Percentiles rank a stretch among this genome's conserved stretches.
Conservation (phyloP, 2,888 invertebrate species). For the Tenthredo notha region DNA sequence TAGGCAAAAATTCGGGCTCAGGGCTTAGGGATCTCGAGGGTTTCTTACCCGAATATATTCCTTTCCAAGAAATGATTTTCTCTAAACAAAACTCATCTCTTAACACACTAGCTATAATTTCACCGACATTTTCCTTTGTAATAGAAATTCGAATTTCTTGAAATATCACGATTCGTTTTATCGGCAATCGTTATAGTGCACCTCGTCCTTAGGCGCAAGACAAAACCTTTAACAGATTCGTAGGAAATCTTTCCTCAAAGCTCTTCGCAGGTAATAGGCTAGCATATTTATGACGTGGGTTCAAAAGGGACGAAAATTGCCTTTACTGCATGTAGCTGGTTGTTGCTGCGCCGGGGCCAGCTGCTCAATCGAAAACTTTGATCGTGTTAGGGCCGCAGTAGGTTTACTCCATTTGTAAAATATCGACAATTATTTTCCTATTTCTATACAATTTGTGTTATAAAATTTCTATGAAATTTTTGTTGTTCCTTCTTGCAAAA, state of each 20-base stretch:
- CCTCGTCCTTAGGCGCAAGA: too few species aligned
- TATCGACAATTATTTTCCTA: background rate
- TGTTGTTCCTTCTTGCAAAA: background rate
- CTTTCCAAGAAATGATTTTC: background rate
- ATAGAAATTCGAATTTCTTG: background rate
- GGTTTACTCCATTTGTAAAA: background rate
- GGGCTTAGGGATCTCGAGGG: background rate
- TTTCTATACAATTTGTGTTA: too few species aligned
- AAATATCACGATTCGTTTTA: background rate
- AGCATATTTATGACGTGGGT: background rate
- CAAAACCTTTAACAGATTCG: too few species aligned
- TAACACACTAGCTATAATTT: background rate
- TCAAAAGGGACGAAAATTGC: background rate
- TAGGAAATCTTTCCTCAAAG: background rate
- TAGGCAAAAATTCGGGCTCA: background rate
- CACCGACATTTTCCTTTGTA: background rate
- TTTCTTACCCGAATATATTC: background rate
- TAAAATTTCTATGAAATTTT: too few species aligned
- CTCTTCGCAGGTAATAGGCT: slow-evolving; percentile 29
- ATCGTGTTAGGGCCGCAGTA: too few species aligned
- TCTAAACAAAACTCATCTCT: background rate
- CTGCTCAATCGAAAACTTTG: too few species aligned
- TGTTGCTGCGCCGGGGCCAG: background rate
- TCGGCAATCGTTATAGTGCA: background rate
- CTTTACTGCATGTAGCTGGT: background rate